Conservation (phyloP, 35 echinoderm and acorn worm species). For the Strongylocentrotus purpuratus region DNA sequence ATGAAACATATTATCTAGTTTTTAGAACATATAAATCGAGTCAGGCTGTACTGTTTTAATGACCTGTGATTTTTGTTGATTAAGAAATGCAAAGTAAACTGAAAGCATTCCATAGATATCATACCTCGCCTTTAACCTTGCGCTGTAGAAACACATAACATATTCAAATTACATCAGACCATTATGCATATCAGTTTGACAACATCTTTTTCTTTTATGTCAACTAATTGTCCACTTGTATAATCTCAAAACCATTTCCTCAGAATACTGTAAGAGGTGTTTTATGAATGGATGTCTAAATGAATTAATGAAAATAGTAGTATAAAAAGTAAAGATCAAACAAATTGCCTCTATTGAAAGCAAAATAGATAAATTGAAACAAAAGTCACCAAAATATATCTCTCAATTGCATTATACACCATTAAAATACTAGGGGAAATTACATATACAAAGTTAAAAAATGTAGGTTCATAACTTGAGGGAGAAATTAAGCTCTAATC, state of each 20-base stretch:
- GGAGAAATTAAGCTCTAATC: neutral
- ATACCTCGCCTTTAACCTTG: slow-evolving; percentile 29
- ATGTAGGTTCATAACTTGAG: neutral
- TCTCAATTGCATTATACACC: too few relatives aligned
- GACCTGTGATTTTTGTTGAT: neutral
- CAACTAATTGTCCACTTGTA: neutral
- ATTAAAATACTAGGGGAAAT: too few relatives aligned
- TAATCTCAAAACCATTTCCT: neutral
- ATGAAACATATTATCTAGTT: neutral
- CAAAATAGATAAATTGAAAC: neutral
- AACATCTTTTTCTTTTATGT: neutral
- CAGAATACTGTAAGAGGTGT: too few relatives aligned
- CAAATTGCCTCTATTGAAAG: neutral
- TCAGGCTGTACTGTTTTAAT: neutral
- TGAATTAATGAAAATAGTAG: neutral
- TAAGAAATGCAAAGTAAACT: neutral
- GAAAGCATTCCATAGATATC: neutral
- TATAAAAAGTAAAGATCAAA: neutral
- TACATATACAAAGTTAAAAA: neutral
- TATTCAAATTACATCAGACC: neutral
- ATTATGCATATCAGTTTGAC: neutral
- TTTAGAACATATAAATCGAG: neutral
- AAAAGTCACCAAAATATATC: too few relatives aligned
- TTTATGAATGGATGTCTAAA: too few relatives aligned
- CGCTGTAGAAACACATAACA: slow-evolving; percentile 34